Evolutionary conservation across 2,113 vertebrate genomes (phyloP), one percentile per base, ranked within the genome.

Genomic region (Sorex fumeus): DNA sequence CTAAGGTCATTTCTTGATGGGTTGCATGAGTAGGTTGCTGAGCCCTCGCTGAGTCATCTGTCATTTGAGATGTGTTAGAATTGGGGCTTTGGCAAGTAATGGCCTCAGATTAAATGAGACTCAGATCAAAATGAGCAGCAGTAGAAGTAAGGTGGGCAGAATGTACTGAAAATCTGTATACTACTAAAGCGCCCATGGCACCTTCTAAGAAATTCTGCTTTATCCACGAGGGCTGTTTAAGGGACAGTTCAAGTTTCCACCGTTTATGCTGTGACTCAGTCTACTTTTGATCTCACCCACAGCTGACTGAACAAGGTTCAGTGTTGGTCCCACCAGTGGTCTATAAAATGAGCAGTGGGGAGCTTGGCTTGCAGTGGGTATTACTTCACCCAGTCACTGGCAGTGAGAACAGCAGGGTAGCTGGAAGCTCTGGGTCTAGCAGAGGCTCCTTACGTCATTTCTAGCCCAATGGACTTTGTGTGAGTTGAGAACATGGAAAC

Each of bases 1-100:
- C 15, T 40, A 66, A 53, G 30, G 19, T 45, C 47, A 15, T 69
- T 79, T 79, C 70, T 32, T 75, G 32, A 34, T 79, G 50, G 62
- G 25, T 15, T 79, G 25, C 27, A 21, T 13, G 50, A 57, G 28
- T 16, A 53, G 64, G 6, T 45, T 92, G 28, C 69, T 3, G 1
- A 91, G 34, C 27, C 30, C 9, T 79, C 34, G 36, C 28, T 74
- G 69, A 84, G 43, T 78, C 23, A 18, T 78, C 47, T 87, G 91
- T 90, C 10, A 28, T 8, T 64, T 83, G 70, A 87, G 28, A 53
- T 82, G 34, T 69, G 13, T 82, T 84, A 70, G 57, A 77, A 70
- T 87, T 84, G 40, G 10, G 60, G 4, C 10, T 66, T 60, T 89
- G 66, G 25, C 64, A 45, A 91, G 40, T 74, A 47, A 53, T 87